Evolutionary conservation across 2,888 invertebrate species (phyloP).

Genomic region (Lithophane leautieri): DNA sequence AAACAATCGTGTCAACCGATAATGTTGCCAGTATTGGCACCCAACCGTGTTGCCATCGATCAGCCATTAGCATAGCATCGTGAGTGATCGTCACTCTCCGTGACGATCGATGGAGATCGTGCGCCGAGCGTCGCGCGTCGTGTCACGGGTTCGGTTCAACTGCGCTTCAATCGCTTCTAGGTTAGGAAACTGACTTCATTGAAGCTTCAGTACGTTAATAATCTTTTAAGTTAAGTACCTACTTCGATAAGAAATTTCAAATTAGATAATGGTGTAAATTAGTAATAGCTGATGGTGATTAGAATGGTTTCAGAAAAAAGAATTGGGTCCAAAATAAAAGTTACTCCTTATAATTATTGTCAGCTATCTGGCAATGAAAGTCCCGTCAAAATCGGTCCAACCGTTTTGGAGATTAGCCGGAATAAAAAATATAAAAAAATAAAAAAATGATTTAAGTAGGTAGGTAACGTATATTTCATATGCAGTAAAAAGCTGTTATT

Average conservation of each 20-base stretch:
- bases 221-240: neutral
- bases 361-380: too few species aligned
- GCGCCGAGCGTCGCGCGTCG: constrained; percentile 21
- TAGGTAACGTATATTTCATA: too few species aligned
- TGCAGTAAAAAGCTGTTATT: too few species aligned
- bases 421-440: too few species aligned
- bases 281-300: too few species aligned
- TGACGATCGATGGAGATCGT: constrained; percentile 16
- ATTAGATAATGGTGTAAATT: too few species aligned
- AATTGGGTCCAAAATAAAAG: too few species aligned
- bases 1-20: constrained; percentile 28
- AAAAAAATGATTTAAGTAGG: too few species aligned
- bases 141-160: constrained; percentile 21
- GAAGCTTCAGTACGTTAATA: neutral
- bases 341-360: too few species aligned
- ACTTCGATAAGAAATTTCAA: neutral
- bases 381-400: too few species aligned
- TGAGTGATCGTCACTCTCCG: constrained; percentile 26
- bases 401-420: too few species aligned
- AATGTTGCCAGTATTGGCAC: neutral
- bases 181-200: constrained; percentile 1
- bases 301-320: neutral
- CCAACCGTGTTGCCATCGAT: constrained; percentile 20
- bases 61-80: constrained; percentile 43
- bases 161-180: constrained; percentile 13